These are phyloP conservation scores for Bugulina stolonifera DNA, from an alignment of 2,888 invertebrate genomes.

Conservation along the genomic window DNA sequence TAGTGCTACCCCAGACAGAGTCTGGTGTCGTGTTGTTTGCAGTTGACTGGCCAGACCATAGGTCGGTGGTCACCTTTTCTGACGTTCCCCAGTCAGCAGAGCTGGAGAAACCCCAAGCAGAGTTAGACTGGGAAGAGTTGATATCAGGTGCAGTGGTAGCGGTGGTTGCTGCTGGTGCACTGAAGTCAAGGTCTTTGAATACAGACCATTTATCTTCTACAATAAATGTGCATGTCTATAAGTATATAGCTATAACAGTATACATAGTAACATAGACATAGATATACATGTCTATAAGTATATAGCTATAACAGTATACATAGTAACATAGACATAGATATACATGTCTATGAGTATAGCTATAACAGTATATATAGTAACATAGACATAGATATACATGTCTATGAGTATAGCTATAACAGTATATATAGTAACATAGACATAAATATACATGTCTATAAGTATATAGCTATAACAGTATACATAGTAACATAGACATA, in stretches of 20 bases:
- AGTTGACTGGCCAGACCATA: not conserved
- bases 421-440: not conserved
- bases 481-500: no score
- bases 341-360: not conserved
- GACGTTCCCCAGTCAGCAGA: slow-evolving; percentile 25
- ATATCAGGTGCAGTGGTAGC: not conserved
- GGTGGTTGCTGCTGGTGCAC: not conserved
- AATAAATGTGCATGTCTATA: not conserved
- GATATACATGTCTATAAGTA: not conserved
- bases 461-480: not conserved
- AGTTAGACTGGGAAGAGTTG: slow-evolving; percentile 33
- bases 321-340: not conserved
- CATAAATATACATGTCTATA: not conserved
- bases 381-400: not conserved
- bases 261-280: not conserved
- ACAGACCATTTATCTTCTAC: slow-evolving; percentile 19
- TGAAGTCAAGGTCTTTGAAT: slow-evolving; percentile 18
- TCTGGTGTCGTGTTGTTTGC: not conserved
- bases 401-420: not conserved
- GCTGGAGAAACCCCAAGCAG: slow-evolving; percentile 33
- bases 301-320: not conserved
- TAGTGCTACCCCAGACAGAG: slow-evolving; percentile 30
- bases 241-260: not conserved
- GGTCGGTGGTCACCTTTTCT: not conserved
- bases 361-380: not conserved